Conservation (phyloP, 2,113 vertebrate genomes). For the Sigmodon hispidus region DNA sequence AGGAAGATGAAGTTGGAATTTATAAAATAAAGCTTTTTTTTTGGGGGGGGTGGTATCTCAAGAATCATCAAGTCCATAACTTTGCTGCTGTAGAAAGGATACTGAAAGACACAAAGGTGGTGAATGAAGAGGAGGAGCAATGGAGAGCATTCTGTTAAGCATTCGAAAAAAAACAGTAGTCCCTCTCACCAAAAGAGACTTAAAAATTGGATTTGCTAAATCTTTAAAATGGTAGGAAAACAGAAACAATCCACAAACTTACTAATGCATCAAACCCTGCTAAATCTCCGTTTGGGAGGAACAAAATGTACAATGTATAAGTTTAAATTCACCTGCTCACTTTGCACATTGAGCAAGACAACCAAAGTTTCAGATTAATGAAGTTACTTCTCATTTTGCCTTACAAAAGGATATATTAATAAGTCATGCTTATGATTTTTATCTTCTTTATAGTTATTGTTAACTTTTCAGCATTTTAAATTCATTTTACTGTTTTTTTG, state of each 20-base stretch:
- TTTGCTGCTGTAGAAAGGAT: neutral
- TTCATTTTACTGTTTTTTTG: no score
- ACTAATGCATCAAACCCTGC: neutral
- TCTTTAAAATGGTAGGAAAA: conserved; percentile 15
- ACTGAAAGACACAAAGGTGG: neutral
- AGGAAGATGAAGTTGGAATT: neutral
- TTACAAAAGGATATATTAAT: neutral
- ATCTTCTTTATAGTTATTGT: no score
- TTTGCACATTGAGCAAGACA: neutral
- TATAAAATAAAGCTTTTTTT: neutral
- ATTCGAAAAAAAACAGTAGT: neutral
- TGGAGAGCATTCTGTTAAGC: neutral
- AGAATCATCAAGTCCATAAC: neutral
- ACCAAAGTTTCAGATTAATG: neutral
- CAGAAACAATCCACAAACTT: neutral
- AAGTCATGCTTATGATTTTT: no score
- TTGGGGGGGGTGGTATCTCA: neutral
- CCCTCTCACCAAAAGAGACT: neutral
- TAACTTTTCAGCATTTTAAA: no score
- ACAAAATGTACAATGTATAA: no score
- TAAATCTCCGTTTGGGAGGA: neutral
- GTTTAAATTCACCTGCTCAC: neutral
- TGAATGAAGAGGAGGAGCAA: neutral
- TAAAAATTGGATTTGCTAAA: neutral
- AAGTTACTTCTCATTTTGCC: neutral